Evolutionary conservation across 1,140 invertebrate species (phyloP), one percentile per base, ranked within the genome.

Genomic region (Dendrolimus punctatus): DNA sequence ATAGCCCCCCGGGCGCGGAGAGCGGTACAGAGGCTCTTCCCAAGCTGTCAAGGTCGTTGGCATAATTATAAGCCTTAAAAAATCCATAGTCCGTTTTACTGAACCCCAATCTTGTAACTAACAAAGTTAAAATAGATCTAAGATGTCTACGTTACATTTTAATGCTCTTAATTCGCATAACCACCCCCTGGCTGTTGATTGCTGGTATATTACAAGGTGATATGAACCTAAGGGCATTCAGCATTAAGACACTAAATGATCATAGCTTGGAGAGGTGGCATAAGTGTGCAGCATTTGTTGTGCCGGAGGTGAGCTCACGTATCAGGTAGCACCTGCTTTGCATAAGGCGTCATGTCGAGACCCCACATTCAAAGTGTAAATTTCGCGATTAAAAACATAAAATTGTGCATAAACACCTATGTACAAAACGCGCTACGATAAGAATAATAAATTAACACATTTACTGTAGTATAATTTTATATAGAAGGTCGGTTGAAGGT

Each of bases 301-400:
- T 40, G 40, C 44, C 59, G 47, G 10, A 40, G 38, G 23, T 46
- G 50, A 53, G 40, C 53, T 66, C 66, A 71, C 74, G 73, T 84
- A 82, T 82, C 80, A 79, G 74, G 81, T 79, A 79, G 75, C 81
- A 85, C 78, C 81, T 85, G 81, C 73, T 85, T 85, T 83, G 80
- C 81, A 85, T 85, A 81, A 85, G 76, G 73, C 76, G 76, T 80
- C 76, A 83, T 77, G 75, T 69, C 65, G 78, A 73, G 76, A 75
- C 75, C 69, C 78, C 71, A 76, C 76, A 67, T 76, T 74, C 73
- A 76, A 83, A 77, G 80, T 83, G 76, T 85, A 83, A 83, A 83
- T 81, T 85, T 85, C 73, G 80, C 78, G 77, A 82, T 85, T 80
- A 80, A 80, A 79, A 77, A 67, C 67, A 85, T 77, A 81, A 77